Evolutionary conservation across 2,113 vertebrate genomes (phyloP), one percentile per base, ranked within the genome.

Genomic region (Coracopsis vasa): DNA sequence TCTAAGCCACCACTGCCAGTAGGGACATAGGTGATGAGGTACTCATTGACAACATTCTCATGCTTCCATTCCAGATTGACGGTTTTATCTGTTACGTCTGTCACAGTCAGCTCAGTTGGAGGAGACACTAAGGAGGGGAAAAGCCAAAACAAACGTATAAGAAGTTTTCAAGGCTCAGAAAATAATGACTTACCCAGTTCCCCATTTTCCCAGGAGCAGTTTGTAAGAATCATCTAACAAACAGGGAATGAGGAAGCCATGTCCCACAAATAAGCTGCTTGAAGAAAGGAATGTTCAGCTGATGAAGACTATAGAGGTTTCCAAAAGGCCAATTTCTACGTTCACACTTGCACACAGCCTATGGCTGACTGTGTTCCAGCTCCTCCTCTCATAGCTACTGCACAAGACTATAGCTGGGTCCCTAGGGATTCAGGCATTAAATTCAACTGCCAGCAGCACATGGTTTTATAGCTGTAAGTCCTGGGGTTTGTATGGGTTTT

Each of bases 21-120:
- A 28, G 99, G 99, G 5, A 98, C 96, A 11, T 99, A 99, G 65
- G 98, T 98, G 81, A 99, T 79, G 4, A 99, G 98, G 97, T 99
- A 99, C 91, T 99, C 98, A 0, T 98, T 99, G 91, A 99, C 99
- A 1, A 97, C 94, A 93, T 99, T 99, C 97, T 99, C 99, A 11
- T 99, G 99, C 53, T 98, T 98, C 99, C 99, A 99, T 84, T 99
- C 98, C 80, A 99, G 90, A 89, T 99, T 99, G 75, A 99, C 98
- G 0, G 99, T 99, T 95, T 99, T 98, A 60, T 99, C 98, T 3
- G 98, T 99, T 92, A 99, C 97, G 27, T 99, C 98, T 10, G 98
- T 98, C 90, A 99, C 98, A 2, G 97, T 98, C 50, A 99, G 98
- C 91, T 99, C 98, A 44, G 98, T 99, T 45, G 99, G 99, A 94